A percentile compares a stretch with the other conserved stretches of the same genome.
Conservation (phyloP, 2,113 vertebrate species). For the Sander lucioperca region DNA sequence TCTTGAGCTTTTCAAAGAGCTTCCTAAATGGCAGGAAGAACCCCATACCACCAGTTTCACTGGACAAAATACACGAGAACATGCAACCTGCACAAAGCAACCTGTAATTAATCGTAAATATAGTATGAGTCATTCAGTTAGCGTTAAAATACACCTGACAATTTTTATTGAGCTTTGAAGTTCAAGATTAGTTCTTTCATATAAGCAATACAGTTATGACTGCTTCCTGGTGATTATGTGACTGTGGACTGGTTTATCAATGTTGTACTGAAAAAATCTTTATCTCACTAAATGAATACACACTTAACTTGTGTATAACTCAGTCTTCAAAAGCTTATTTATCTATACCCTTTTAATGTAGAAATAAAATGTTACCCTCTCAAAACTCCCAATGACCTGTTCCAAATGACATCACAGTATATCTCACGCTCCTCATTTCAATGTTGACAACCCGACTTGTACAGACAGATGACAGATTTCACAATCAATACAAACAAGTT, state of each 20-base stretch:
- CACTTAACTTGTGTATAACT: not conserved
- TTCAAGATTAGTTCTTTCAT: not conserved
- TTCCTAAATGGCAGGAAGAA: conserved; percentile 73
- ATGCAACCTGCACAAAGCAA: not conserved
- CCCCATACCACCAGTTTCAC: conserved; percentile 9
- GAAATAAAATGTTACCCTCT: not conserved
- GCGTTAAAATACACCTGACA: not conserved
- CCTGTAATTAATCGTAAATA: not conserved
- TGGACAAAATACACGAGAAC: not conserved
- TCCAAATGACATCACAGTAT: not conserved
- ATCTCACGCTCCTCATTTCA: not conserved
- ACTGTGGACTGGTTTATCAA: not conserved
- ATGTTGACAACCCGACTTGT: not conserved
- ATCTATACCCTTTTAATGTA: not conserved
- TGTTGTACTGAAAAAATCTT: not conserved
- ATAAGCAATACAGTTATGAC: not conserved
- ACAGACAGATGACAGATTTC: not conserved
- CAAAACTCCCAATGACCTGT: not conserved
- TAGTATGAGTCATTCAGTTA: not conserved
- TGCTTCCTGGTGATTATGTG: not conserved
- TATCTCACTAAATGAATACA: not conserved
- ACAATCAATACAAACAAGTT: conserved; percentile 2
- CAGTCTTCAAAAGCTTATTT: not conserved
- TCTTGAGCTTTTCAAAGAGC: conserved; percentile 66
- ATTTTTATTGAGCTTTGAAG: not conserved